Base-by-base conservation (phyloP, 2,888 invertebrate genomes). In the Melanophora roralis region DNA sequence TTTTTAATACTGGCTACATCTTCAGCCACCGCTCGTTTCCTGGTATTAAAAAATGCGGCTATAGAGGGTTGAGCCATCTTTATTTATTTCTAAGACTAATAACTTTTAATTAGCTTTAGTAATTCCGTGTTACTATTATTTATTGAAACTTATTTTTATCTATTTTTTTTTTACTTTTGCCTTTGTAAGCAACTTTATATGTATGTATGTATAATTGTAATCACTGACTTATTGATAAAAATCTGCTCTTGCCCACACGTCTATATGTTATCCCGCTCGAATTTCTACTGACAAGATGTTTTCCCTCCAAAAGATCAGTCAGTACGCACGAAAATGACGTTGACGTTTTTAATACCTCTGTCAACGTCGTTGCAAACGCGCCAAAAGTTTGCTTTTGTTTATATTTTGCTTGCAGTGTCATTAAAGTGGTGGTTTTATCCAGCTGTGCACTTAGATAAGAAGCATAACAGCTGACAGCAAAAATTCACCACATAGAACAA, bases 31-130 rank as follows among this genome's bases (percentile, higher is more conserved):
- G 93, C 91, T 85, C 95, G 92, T 90, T 96, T 96, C 86, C 95
- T 92, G 85, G 93, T 93, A 88, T 92, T 93, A 88, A 95, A 96
- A 91, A 92, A 96, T 82, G 93, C 92, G 80, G 94, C 93, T 75
- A 96, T 92, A 62, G 94, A 94, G 84, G 94, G 93, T 90, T 96
- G 95, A 82, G 95, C 93, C 95, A 95, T 95, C 86, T 27, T 27
- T 27, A 14, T 60, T 79, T 82, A 23, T 79, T 62, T 82, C 82
- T 40, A 19, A 19, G 4, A 3, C 3, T 45, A 62, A 47, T 51
- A 27, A 21, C 14, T 60, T 27, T 59, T 34, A 9, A 40, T 36
- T 21, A 57, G 23, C 3, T 14, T n/a, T 43, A 21, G 45, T 38
- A 53, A 53, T 21, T 14, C n/a, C 2, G 2, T 12, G 34, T 36